These are phyloP conservation scores for Falcaria lacertinaria DNA, from an alignment of 2,888 invertebrate genomes.

Conservation along the genomic window DNA sequence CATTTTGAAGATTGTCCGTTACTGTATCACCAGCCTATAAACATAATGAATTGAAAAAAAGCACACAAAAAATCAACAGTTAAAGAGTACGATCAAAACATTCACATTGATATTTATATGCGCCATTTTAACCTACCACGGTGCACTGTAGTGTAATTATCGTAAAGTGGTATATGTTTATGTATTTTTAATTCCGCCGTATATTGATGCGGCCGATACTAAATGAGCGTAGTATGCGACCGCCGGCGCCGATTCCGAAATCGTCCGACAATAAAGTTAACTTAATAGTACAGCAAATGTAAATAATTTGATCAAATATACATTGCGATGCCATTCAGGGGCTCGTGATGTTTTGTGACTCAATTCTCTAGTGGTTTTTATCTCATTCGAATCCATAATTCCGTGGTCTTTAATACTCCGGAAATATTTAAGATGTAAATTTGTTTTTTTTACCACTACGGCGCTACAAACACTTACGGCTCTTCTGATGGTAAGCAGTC, in stretches of 20 bases:
- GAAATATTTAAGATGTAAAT: no score
- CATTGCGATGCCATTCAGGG: constrained; percentile 2
- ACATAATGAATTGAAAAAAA: no score
- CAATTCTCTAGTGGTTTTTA: background rate
- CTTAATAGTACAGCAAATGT: constrained; percentile 49
- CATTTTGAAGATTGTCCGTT: no score
- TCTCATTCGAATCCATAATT: background rate
- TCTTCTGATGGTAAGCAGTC: no score
- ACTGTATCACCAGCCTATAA: no score
- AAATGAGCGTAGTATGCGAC: constrained; percentile 42
- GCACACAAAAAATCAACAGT: constrained; percentile 22
- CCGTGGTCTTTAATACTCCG: no score
- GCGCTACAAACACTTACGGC: no score
- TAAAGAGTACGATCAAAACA: constrained; percentile 31
- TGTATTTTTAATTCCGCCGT: constrained; percentile 76
- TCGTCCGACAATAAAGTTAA: constrained; percentile 63
- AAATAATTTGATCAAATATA: constrained; percentile 20
- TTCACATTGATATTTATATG: constrained; percentile 44
- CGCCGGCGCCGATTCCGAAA: constrained; percentile 44
- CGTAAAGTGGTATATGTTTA: constrained; percentile 75
- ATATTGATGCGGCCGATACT: constrained; percentile 56
- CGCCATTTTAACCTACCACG: constrained; percentile 59
- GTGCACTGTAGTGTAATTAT: constrained; percentile 68
- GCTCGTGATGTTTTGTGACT: background rate
- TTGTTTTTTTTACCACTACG: no score